Evolutionary conservation across 2,113 vertebrate genomes (phyloP), one percentile per base, ranked within the genome.

Genomic region (Scortum barcoo): DNA sequence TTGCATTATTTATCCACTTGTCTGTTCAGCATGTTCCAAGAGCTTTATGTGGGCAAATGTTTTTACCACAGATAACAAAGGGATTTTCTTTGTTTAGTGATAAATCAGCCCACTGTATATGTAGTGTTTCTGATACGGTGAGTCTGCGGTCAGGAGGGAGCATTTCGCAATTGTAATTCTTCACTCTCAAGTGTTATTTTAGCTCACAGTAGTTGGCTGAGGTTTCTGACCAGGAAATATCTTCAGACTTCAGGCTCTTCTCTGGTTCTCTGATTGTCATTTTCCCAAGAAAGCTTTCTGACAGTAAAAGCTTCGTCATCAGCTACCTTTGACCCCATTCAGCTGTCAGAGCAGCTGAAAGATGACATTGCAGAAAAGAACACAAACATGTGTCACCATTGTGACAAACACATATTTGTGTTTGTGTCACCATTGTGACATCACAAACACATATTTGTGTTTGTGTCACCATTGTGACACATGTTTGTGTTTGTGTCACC

Each of bases 281-380:
- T 36, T 10, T 57, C 28, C 38, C 22, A 7, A 3, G 2, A 9
- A 57, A 22, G 3, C 14, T 44, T 13, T 67, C 24, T 51, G 58
- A 46, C 3, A 3, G 28, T n/a, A 24, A 75, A 71, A 33, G 0
- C 6, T 22, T 33, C 51, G 12, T 71, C 58, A 67, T n/a, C 57
- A n/a, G 62, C 3, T 7, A 79, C 33, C 57, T 87, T 83, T 83
- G 74, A 10, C 74, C 82, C 3, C 3, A 63, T 19, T 69, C 46
- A 66, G 79, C 56, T 60, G 53, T 33, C 38, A 26, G 46, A 9
- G 2, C 61, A 74, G 44, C 26, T 68, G 0, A 28, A 26, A 3
- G 66, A 73, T 80, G 77, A 84, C 78, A 58, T 3, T 30, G 65
- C 80, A 81, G 17, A 67, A 48, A 3, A 30, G 9, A n/a, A n/a